Evolutionary conservation across 2,888 invertebrate species (phyloP), one percentile per base, ranked within the genome.

Genomic region (Drosophila mayaguana): DNA sequence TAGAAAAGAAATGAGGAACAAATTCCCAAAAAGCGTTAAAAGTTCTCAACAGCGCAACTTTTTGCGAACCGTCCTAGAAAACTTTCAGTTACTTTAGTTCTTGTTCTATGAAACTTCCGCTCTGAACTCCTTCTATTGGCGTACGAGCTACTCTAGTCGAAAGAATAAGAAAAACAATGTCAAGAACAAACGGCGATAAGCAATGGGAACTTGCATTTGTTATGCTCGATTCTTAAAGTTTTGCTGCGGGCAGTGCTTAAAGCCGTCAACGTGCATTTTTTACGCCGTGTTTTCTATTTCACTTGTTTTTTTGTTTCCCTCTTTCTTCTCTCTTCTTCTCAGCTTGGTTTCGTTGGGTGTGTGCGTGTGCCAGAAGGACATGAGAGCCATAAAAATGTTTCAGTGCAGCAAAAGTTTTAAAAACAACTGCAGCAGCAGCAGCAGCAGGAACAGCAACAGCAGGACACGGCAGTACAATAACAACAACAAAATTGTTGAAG

Each of bases 321-420:
- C 2, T 5, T 4, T 6, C 38, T 34, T 12, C 38, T 40, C 4
- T 25, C 20, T 20, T 9, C n/a, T n/a, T n/a, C n/a, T 38, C 20
- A 34, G 14, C 32, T 36, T 20, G 48, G n/a, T 25, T n/a, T n/a
- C 38, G 6, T n/a, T 28, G n/a, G 7, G 36, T 7, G 40, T 38
- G 16, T 6, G 6, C n/a, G 38, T 40, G 6, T 4, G 62, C 53
- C 34, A 77, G 85, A 86, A 88, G 88, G 88, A 86, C 88, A 83
- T 75, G 54, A 77, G 71, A 63, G 88, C 73, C 85, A 81, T 85
- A 85, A 88, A 85, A 85, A 80, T 87, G 81, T 83, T 84, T 70
- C 63, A 65, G 75, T 75, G 78, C 72, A 61, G 66, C 64, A 73
- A 75, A 84, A 78, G 65, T 71, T 81, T 76, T 68, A 53, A 83